Evolutionary conservation across 2,797 vertebrate species (phyloP), one percentile per base, ranked within the genome.

Genomic region (Lutjanus campechanus): DNA sequence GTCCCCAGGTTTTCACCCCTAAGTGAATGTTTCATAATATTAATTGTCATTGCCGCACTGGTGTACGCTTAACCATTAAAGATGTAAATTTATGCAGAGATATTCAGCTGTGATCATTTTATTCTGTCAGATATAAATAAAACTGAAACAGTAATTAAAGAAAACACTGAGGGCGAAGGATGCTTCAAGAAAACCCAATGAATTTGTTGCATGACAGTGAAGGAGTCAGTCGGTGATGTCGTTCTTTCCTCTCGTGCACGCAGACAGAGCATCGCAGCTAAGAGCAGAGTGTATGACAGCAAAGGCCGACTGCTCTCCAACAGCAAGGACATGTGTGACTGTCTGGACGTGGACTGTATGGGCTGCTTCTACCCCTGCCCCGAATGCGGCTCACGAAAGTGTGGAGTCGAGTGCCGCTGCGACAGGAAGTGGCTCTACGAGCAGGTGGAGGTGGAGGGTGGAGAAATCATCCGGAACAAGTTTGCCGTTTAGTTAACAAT

Each of bases 381-480:
- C 0, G 96, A 97, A 40, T 99, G 98, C 0, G 81, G 94, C 49
- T 99, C 98, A 0, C 96, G 96, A 89, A 99, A 97, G 76, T 99
- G 98, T 0, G 98, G 98, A 5, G 95, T 97, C 0, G 98, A 99
- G 51, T 99, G 98, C 71, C 97, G 98, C 88, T 99, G 98, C 4
- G 97, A 99, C 94, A 94, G 98, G 89, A 99, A 99, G 93, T 99
- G 98, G 98, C 94, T 99, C 0, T 99, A 99, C 36, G 98, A 99
- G 84, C 98, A 99, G 87, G 97, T 99, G 69, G 98, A 99, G 84
- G 97, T 99, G 16, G 98, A 99, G 89, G 98, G 98, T 0, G 98
- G 98, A 1, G 97, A 98, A 86, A 97, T 98, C 83, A 98, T 99
- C 74, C 96, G 95, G 49, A 99, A 99, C 82, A 98, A 98, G 88